A percentile compares a stretch with the other conserved stretches of the same genome.
Conservation (phyloP, 2,113 vertebrate species). For the Anser cygnoides region DNA sequence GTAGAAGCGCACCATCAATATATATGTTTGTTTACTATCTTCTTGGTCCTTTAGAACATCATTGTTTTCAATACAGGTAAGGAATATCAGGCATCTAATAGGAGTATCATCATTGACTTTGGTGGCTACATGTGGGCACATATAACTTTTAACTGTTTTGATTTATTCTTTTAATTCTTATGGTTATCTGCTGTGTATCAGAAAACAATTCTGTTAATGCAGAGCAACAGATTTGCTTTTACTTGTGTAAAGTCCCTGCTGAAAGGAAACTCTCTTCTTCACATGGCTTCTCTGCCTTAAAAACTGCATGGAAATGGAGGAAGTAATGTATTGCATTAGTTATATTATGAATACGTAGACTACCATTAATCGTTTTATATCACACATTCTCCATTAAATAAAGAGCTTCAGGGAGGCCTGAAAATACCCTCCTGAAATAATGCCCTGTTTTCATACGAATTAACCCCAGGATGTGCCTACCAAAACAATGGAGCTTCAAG, state of each 20-base stretch:
- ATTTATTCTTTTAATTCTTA: background rate
- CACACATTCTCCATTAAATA: background rate
- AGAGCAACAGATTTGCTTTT: background rate
- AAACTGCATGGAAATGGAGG: background rate
- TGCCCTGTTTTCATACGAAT: background rate
- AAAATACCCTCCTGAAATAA: background rate
- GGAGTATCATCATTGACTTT: background rate
- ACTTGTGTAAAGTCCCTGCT: background rate
- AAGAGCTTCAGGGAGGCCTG: background rate
- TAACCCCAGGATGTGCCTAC: background rate
- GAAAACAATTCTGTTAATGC: background rate
- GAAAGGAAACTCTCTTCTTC: background rate
- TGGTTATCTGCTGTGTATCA: background rate
- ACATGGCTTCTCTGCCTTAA: background rate
- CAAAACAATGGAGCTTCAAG: background rate
- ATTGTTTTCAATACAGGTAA: background rate
- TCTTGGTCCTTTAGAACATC: background rate
- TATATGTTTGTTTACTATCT: background rate
- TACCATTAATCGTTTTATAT: background rate
- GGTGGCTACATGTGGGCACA: rapidly evolving
- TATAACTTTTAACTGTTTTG: background rate
- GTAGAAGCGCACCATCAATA: background rate
- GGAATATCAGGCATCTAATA: background rate
- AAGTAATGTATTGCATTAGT: background rate
- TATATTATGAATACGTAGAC: background rate